A percentile compares a stretch with the other conserved stretches of the same genome.
These are phyloP conservation scores for Mormoops blainvillei DNA, from an alignment of 2,113 vertebrate genomes.

Conservation along the genomic window DNA sequence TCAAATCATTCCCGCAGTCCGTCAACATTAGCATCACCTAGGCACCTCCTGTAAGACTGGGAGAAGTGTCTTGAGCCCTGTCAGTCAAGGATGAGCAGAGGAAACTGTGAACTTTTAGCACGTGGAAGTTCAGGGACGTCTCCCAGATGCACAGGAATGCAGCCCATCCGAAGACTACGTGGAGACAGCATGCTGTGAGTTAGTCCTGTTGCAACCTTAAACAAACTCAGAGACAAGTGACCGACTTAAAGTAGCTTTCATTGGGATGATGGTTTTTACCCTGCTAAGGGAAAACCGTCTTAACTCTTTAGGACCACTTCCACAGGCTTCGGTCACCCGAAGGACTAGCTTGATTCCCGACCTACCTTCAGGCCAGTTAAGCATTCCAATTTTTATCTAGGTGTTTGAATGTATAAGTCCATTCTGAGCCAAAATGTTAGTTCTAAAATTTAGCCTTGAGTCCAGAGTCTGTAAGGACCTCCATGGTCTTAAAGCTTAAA, in stretches of 20 bases:
- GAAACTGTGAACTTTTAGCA: background rate
- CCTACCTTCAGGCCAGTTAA: background rate
- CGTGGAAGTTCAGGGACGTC: background rate
- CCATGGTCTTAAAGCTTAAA: background rate
- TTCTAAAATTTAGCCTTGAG: background rate
- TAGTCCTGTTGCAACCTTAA: background rate
- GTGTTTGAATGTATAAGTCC: background rate
- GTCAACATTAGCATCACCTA: background rate
- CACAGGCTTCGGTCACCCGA: background rate
- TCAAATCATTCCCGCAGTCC: background rate
- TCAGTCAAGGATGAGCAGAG: background rate
- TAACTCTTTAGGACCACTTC: background rate
- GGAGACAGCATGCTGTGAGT: background rate
- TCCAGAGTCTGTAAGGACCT: background rate
- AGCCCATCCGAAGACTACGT: background rate
- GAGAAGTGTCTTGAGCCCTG: background rate
- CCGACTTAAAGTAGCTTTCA: background rate
- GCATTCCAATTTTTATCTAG: background rate
- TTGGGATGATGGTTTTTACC: background rate
- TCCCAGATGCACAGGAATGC: background rate
- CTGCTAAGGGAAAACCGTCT: background rate
- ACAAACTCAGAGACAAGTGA: background rate
- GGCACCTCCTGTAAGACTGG: background rate
- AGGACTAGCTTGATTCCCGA: background rate
- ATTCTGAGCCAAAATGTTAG: background rate